Percentiles rank a stretch among this genome's conserved stretches.
Evolutionary conservation across 2,888 invertebrate genomes (phyloP).

Genomic region (Dolomedes plantarius): DNA sequence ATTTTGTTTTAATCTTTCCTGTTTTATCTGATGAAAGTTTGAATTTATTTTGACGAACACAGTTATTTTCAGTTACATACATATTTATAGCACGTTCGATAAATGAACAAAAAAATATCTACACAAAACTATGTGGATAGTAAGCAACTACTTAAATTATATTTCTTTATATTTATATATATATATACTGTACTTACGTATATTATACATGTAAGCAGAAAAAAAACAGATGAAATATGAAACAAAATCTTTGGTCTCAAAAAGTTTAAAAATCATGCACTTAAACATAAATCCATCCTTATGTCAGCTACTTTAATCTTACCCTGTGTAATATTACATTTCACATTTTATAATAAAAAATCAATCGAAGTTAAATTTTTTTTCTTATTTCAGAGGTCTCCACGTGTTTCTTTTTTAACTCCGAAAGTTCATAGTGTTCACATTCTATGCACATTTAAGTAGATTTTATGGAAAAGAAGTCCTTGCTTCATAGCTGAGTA

Average conservation of each 20-base stretch:
- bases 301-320: slow-evolving; percentile 44
- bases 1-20: too few species aligned
- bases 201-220: slow-evolving; percentile 45
- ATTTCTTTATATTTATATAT: slow-evolving; percentile 27
- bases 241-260: slow-evolving; percentile 71
- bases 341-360: slow-evolving; percentile 47
- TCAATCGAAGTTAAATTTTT: slow-evolving; percentile 28
- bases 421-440: slow-evolving; percentile 15
- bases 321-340: slow-evolving; percentile 57
- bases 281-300: slow-evolving; percentile 7
- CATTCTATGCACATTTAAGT: slow-evolving; percentile 47
- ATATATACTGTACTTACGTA: slow-evolving; percentile 42
- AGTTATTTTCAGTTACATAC: background rate
- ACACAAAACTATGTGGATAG: slow-evolving; percentile 46
- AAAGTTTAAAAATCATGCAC: slow-evolving; percentile 52
- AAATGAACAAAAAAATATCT: background rate
- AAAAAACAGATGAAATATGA: slow-evolving; percentile 49
- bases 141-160: slow-evolving; percentile 59
- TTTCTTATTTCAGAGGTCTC: slow-evolving; percentile 26
- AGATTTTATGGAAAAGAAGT: slow-evolving; percentile 30
- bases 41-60: background rate
- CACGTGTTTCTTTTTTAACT: slow-evolving; percentile 23
- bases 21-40: too few species aligned
- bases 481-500: background rate
- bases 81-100: background rate